These are phyloP conservation scores for Gymnodraco acuticeps DNA, from an alignment of 2,797 vertebrate species.

Conservation along the genomic window DNA sequence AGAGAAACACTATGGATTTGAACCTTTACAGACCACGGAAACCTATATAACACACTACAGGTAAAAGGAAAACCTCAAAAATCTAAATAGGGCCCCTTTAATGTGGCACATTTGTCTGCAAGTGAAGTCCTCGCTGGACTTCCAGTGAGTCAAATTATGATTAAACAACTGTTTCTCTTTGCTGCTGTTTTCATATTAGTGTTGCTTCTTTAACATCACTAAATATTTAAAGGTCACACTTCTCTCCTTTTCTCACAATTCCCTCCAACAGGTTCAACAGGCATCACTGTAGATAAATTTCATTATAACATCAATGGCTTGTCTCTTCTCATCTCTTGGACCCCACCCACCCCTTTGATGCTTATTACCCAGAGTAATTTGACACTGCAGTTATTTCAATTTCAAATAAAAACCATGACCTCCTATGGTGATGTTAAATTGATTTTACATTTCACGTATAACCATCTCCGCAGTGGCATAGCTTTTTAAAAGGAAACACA, in stretches of 20 bases:
- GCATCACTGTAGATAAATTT: conserved; percentile 40
- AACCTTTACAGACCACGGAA: no score
- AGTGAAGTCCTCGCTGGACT: conserved; percentile 18
- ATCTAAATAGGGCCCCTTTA: no score
- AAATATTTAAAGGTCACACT: conserved; percentile 31
- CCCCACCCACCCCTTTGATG: conserved; percentile 15
- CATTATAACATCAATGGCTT: conserved; percentile 31
- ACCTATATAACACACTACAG: no score
- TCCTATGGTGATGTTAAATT: conserved; percentile 41
- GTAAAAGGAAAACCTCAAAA: no score
- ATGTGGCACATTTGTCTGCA: conserved; percentile 35
- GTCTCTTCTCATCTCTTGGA: conserved; percentile 37
- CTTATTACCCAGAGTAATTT: conserved; percentile 46
- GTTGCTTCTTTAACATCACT: conserved; percentile 40
- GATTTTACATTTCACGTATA: conserved; percentile 41
- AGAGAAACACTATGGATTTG: no score
- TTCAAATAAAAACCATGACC: conserved; percentile 45
- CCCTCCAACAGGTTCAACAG: conserved; percentile 30
- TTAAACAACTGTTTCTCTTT: conserved; percentile 31
- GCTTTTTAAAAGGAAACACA: conserved; percentile 7
- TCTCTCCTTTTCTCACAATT: conserved; percentile 22
- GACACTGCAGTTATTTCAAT: conserved; percentile 39
- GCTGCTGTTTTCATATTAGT: conserved; percentile 41
- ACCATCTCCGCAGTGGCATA: conserved; percentile 2
- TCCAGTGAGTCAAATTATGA: conserved; percentile 27